These are phyloP conservation scores for Dysidea cf. avara DNA, from an alignment of 37 sponge, comb jelly and placozoan species.

Conservation along the genomic window DNA sequence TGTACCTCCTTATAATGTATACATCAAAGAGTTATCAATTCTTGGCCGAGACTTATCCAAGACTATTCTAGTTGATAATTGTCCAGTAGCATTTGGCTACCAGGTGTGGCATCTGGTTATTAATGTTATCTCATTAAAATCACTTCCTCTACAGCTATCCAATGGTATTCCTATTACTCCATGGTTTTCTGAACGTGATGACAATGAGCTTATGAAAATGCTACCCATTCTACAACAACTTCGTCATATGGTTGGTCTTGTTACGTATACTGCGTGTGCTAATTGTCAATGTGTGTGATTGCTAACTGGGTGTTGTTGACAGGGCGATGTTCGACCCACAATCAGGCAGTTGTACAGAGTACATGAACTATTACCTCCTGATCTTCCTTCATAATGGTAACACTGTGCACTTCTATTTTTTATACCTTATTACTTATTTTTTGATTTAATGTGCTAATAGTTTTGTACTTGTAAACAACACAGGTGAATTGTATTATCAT, in stretches of 20 bases:
- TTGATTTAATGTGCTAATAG: background rate
- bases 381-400: conserved; percentile 32
- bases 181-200: conserved; percentile 89
- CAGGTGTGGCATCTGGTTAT: conserved; percentile 79
- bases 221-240: conserved; percentile 89
- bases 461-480: no score
- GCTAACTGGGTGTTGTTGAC: background rate
- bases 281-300: conserved; percentile 2
- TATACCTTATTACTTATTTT: background rate
- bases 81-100: conserved; percentile 96
- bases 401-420: background rate
- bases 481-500: no score
- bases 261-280: background rate
- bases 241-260: conserved; percentile 48
- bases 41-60: conserved; percentile 90
- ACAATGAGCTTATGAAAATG: conserved; percentile 79
- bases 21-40: conserved; percentile 92
- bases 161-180: conserved; percentile 96
- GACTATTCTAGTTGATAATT: conserved; percentile 95
- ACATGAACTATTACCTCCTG: conserved; percentile 89
- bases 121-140: background rate
- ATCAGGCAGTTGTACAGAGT: conserved; percentile 81
- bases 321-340: conserved; percentile 90
- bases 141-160: conserved; percentile 52
- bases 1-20: conserved; percentile 76